Base-by-base conservation (phyloP, 2,888 invertebrate species). In the Quadroppia sp. region DNA sequence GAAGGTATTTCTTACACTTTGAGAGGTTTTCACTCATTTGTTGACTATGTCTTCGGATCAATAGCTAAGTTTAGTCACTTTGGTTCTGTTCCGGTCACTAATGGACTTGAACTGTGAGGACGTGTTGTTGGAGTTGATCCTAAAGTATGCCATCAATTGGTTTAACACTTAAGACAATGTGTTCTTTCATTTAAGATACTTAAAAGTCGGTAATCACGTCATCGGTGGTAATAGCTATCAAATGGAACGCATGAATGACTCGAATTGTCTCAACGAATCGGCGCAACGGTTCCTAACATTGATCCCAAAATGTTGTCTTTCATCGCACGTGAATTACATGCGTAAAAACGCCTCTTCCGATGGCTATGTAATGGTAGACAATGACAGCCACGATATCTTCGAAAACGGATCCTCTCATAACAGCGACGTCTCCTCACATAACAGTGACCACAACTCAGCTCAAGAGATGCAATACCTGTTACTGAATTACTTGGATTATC, bases 41-140 rank as follows among this genome's bases (percentile, higher is more conserved):
- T 23, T 72, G 25, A 20, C 7, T 15, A 20, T 20, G 3, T 2
- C 15, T 45, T 45, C 11, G 15, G 11, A 45, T 45, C 17, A 45
- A 15, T 42, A 85, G 84, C 79, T 86, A 69, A 92, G 94, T 77
- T 86, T 95, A 80, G 93, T 95, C 13, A 91, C 96, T 0, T 84
- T 98, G 79, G 89, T 93, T 0, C 84, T 98, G 15, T 92, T 98
- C 83, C 91, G 94, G 82, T 94, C 94, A 0, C 85, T 98, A 76
- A 86, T 97, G 71, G 90, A 92, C 79, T 85, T 97, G 76, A 92
- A 95, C 83, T 96, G 94, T 83, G 98, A 98, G 83, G 98, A 98
- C 82, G 88, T 97, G 64, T 92, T 98, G 91, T 85, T 94, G 79
- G 94, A 95, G 81, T 85, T 97, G 70, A 87, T 94, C 67, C 88